Conservation (phyloP, 2,888 invertebrate genomes). For the Oligia fasciuncula region DNA sequence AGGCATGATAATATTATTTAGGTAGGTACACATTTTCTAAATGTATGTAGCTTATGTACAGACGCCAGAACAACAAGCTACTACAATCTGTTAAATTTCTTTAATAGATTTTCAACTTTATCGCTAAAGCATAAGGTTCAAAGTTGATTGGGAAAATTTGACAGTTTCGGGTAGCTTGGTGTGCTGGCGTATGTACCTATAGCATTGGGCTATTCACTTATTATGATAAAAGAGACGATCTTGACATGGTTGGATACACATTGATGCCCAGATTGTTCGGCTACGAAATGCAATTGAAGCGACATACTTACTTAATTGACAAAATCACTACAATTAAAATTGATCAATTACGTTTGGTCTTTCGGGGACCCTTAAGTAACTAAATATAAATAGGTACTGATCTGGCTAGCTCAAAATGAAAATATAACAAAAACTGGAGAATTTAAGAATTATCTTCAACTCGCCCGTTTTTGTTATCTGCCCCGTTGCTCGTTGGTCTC, state of each 20-base stretch:
- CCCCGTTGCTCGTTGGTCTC: no score
- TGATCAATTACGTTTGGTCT: not conserved
- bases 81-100: no score
- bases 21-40: not conserved
- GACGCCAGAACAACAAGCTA: no score
- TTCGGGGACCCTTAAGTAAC: not conserved
- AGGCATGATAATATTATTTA: not conserved
- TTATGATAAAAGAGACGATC: not conserved
- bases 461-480: no score
- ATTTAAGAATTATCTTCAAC: not conserved
- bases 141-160: no score
- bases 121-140: no score
- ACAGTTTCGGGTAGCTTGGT: no score
- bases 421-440: not conserved
- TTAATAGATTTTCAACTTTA: no score
- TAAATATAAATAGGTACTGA: not conserved
- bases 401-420: not conserved
- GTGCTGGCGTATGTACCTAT: not conserved
- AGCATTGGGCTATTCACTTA: not conserved
- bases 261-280: not conserved
- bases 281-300: not conserved
- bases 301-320: not conserved
- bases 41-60: not conserved
- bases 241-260: not conserved
- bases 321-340: not conserved